A percentile compares a stretch with the other conserved stretches of the same genome.
Conservation (phyloP, 2,113 vertebrate species). For the Astatotilapia flaviijosephi region DNA sequence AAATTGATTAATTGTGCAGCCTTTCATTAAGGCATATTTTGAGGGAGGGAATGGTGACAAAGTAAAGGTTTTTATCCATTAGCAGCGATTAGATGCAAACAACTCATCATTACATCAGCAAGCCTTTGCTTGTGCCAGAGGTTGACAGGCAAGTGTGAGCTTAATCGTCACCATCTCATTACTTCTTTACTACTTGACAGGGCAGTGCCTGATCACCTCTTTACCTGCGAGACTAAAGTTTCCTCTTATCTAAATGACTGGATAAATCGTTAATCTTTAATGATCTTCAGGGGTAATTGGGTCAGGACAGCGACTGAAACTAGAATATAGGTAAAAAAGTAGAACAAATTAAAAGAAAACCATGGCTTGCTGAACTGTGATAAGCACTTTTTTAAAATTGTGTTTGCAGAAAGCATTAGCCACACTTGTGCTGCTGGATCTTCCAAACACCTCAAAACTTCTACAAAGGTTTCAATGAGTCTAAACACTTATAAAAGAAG, state of each 20-base stretch:
- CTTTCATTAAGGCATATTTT: neutral
- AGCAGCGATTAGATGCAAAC: neutral
- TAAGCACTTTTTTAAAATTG: neutral
- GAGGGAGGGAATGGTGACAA: neutral
- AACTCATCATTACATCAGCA: neutral
- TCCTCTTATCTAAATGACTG: neutral
- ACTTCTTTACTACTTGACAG: neutral
- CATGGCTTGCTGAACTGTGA: neutral
- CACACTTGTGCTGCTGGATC: neutral
- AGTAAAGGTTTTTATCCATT: neutral
- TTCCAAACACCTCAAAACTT: neutral
- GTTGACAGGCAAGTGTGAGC: neutral
- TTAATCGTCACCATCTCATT: neutral
- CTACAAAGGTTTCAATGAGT: neutral
- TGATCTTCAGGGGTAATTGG: neutral
- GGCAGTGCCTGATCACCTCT: neutral
- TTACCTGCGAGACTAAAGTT: neutral
- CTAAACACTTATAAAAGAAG: neutral
- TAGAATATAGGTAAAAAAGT: neutral
- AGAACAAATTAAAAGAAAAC: neutral
- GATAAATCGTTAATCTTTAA: conserved; percentile 1
- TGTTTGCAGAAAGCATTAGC: neutral
- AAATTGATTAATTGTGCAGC: neutral
- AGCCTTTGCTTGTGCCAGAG: neutral
- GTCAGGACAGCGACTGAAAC: neutral